Evolutionary conservation across 2,797 vertebrate genomes (phyloP).

Genomic region (Tenualosa ilisha): DNA sequence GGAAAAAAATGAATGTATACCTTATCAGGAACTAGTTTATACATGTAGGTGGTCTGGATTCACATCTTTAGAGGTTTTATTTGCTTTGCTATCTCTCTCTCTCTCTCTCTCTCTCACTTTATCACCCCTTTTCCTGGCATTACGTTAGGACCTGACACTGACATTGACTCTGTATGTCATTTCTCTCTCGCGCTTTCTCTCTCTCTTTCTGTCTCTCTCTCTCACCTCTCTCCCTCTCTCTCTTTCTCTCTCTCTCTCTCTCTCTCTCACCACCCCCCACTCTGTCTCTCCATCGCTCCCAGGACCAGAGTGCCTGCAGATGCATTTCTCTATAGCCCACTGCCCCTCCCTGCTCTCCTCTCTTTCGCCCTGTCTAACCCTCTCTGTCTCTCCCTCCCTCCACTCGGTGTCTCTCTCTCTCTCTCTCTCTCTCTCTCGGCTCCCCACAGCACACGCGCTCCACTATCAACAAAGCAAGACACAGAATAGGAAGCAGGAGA

Average conservation of each 20-base stretch:
- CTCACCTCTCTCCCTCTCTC: constrained; percentile 35
- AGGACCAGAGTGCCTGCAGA: constrained; percentile 60
- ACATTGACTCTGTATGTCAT: constrained; percentile 75
- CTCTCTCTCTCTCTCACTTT: constrained; percentile 53
- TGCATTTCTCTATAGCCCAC: constrained; percentile 46
- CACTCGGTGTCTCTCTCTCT: constrained; percentile 21
- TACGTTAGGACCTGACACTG: constrained; percentile 75
- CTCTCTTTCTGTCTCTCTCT: constrained; percentile 57
- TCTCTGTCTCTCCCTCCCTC: constrained; percentile 46
- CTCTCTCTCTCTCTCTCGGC: constrained; percentile 37
- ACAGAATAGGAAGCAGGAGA: constrained; percentile 34
- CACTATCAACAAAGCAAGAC: constrained; percentile 47
- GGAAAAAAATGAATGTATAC: neutral
- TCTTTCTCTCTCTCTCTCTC: constrained; percentile 29
- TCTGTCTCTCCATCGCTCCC: constrained; percentile 49
- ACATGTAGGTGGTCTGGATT: constrained; percentile 40
- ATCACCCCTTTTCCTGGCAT: constrained; percentile 69
- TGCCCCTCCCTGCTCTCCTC: constrained; percentile 46
- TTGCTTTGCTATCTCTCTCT: constrained; percentile 30
- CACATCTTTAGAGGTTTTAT: constrained; percentile 20
- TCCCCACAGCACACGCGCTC: constrained; percentile 32
- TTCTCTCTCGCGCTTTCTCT: constrained; percentile 45
- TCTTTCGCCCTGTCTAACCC: constrained; percentile 55
- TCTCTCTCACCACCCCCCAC: constrained; percentile 37
- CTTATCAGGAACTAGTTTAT: constrained; percentile 17